Evolutionary conservation across 1,140 invertebrate genomes (phyloP).

Genomic region (Aphelinus atriplicis): DNA sequence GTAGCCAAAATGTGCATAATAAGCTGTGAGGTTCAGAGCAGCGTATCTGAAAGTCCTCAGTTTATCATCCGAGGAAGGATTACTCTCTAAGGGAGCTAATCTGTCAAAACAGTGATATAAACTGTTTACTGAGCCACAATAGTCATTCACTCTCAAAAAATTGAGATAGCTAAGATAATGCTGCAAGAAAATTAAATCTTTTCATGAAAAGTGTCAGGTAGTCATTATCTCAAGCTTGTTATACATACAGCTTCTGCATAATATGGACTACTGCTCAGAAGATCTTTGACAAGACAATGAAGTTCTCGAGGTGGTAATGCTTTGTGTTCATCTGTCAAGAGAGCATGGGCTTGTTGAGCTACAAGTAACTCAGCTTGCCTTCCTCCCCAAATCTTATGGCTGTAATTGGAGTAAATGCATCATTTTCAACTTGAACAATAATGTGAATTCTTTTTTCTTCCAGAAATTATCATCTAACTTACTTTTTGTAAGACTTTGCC

Average conservation of each 20-base stretch:
- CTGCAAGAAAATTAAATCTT: constrained; percentile 66
- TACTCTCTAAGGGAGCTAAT: constrained; percentile 68
- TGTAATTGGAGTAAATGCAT: not conserved
- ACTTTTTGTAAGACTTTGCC: too few relatives aligned
- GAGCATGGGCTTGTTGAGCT: constrained; percentile 82
- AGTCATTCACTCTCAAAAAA: constrained; percentile 86
- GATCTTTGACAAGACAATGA: constrained; percentile 79
- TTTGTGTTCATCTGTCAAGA: constrained; percentile 82
- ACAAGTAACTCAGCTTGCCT: constrained; percentile 89
- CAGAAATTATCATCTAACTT: too few relatives aligned
- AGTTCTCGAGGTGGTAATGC: constrained; percentile 80
- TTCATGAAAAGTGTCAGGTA: constrained; percentile 29
- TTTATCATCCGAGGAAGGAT: constrained; percentile 71
- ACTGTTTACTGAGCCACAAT: constrained; percentile 84
- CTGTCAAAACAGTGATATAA: constrained; percentile 88
- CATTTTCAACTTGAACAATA: not conserved
- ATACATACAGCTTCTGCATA: constrained; percentile 81
- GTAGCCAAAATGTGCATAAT: constrained; percentile 88
- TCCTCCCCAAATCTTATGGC: constrained; percentile 75
- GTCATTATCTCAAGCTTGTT: constrained; percentile 17
- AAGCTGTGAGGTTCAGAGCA: constrained; percentile 86
- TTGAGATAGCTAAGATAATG: constrained; percentile 93
- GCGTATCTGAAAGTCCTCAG: constrained; percentile 85
- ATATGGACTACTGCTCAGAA: constrained; percentile 83
- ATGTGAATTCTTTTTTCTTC: too few relatives aligned